Conservation (phyloP, 1,140 invertebrate genomes). For the Lepeophtheirus salmonis region DNA sequence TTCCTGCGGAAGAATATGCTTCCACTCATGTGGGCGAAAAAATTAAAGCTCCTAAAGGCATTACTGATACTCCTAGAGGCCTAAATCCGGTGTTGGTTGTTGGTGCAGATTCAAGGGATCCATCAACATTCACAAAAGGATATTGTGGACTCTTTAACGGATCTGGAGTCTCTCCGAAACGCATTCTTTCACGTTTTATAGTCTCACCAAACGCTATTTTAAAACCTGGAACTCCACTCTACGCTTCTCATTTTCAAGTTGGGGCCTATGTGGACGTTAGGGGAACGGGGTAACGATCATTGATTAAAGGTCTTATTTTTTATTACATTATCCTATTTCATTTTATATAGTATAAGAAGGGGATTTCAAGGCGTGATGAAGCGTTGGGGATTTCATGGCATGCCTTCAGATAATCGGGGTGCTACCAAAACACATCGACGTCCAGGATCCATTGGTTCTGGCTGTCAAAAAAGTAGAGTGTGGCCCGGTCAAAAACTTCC, state of each 20-base stretch:
- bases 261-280: slow-evolving; percentile 76
- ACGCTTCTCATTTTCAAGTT: slow-evolving; percentile 66
- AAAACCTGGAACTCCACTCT: slow-evolving; percentile 68
- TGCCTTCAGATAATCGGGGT: slow-evolving; percentile 64
- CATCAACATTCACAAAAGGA: slow-evolving; percentile 41
- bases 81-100: slow-evolving; percentile 51
- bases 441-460: slow-evolving; percentile 68
- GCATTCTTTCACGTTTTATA: slow-evolving; percentile 56
- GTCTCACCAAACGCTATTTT: slow-evolving; percentile 69
- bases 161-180: slow-evolving; percentile 73
- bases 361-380: slow-evolving; percentile 99
- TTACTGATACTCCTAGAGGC: slow-evolving; percentile 21
- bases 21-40: slow-evolving; percentile 29
- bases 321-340: slow-evolving; percentile 18
- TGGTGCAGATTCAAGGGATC: slow-evolving; percentile 72
- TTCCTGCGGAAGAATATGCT: slow-evolving; percentile 53
- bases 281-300: slow-evolving; percentile 62
- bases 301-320: slow-evolving; percentile 15
- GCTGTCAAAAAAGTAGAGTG: slow-evolving; percentile 58
- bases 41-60: not conserved
- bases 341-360: slow-evolving; percentile 48
- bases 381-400: slow-evolving; percentile 81
- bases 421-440: slow-evolving; percentile 84
- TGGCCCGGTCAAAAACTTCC: slow-evolving; percentile 92
- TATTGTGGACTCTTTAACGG: slow-evolving; percentile 70